Evolutionary conservation across 2,888 invertebrate genomes (phyloP), one percentile per base, ranked within the genome.

Genomic region (Synanthedon formicaeformis): DNA sequence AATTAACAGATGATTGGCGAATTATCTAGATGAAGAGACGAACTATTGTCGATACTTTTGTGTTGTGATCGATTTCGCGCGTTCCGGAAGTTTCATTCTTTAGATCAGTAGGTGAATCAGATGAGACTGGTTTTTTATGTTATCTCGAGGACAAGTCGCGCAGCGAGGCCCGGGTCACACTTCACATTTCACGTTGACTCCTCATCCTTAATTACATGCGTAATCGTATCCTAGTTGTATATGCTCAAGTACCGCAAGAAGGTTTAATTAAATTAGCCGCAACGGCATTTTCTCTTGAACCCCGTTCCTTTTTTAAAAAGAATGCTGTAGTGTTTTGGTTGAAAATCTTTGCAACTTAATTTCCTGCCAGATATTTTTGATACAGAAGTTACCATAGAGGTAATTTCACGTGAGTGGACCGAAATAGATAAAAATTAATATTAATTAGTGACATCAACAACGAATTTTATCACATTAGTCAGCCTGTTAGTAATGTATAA

Each of bases 31-130:
- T 6, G 45, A 45, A n/a, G 45, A 45, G 45, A 6, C 14, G 45
- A 23, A 12, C 8, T 45, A 4, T 14, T 13, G 45, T 34, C 45
- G 13, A 45, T 45, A 6, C 6, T 45, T n/a, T 53, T 52, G 40
- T 61, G 61, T 66, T 60, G 52, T 58, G 57, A 55, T 52, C 57
- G 56, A 60, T 67, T 66, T 65, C 61, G 59, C 61, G 63, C 58
- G 65, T 61, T 64, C 70, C 78, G 76, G 76, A 78, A 75, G 66
- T 71, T 56, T 60, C 60, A 70, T 71, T 77, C 70, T 75, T 58
- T 78, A 74, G 79, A 65, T 79, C 78, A 81, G 76, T 81, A 73
- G 80, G 82, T 84, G 78, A 84, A 75, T 76, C 65, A 63, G 64
- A 53, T 54, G 62, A 78, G 78, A 79, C 59, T 78, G 81, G 84